Evolutionary conservation across 2,113 vertebrate genomes (phyloP).

Genomic region (Noturus placidus): DNA sequence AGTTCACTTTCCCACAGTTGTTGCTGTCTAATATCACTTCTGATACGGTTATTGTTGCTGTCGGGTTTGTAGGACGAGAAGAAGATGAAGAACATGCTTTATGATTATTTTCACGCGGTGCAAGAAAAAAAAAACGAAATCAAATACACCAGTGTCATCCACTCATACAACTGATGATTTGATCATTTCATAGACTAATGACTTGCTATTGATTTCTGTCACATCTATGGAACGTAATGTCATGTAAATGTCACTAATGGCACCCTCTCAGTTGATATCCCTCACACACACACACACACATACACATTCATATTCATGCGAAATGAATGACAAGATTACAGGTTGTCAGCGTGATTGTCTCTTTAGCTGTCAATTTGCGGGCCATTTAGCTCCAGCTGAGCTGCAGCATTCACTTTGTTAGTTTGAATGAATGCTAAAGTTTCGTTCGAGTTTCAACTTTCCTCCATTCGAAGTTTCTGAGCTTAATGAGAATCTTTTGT

Average conservation of each 20-base stretch:
- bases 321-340: constrained; percentile 46
- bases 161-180: not conserved
- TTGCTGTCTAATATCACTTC: not conserved
- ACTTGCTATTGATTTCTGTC: constrained; percentile 25
- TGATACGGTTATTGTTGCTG: not conserved
- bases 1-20: not conserved
- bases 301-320: constrained; percentile 25
- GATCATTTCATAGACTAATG: constrained; percentile 31
- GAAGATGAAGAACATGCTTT: not conserved
- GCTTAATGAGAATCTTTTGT: constrained; percentile 42
- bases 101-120: not conserved
- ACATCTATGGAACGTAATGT: constrained; percentile 29
- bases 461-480: constrained; percentile 30
- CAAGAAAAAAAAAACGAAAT: not conserved
- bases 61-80: not conserved
- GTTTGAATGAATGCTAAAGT: not conserved
- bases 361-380: constrained; percentile 34
- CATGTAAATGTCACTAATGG: constrained; percentile 34
- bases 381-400: constrained; percentile 23
- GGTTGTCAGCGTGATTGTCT: constrained; percentile 50
- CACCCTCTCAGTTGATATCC: not conserved
- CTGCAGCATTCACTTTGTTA: not conserved
- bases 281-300: not conserved
- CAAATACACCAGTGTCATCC: not conserved
- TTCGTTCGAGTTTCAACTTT: constrained; percentile 15